Percentiles rank a stretch among this genome's conserved stretches.
Conservation (phyloP, 2,888 invertebrate species). For the Apamea anceps region DNA sequence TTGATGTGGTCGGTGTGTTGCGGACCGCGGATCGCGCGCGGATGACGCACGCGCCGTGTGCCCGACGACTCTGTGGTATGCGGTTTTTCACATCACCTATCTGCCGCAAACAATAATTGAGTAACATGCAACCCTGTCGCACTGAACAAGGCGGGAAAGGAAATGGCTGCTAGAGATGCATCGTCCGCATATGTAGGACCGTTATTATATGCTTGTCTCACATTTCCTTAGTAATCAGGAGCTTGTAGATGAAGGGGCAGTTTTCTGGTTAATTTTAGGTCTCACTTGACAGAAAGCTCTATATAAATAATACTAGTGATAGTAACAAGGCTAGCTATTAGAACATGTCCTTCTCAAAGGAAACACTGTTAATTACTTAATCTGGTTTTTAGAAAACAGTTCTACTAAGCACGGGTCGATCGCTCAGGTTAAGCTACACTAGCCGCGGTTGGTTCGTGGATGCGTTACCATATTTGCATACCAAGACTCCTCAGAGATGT, state of each 20-base stretch:
- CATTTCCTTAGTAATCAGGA: slow-evolving; percentile 62
- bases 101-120: slow-evolving; percentile 73
- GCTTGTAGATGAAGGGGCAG: slow-evolving; percentile 21
- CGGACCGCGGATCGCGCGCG: slow-evolving; percentile 53
- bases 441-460: background rate
- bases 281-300: slow-evolving; percentile 28
- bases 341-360: background rate
- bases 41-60: slow-evolving; percentile 69
- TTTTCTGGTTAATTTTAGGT: slow-evolving; percentile 43
- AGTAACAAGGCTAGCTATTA: background rate
- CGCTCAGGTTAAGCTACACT: background rate
- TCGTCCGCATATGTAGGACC: slow-evolving; percentile 62
- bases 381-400: background rate
- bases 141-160: slow-evolving; percentile 66
- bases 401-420: background rate
- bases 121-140: slow-evolving; percentile 67
- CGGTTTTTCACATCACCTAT: slow-evolving; percentile 81
- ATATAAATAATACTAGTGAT: slow-evolving; percentile 6
- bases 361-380: slow-evolving; percentile 3
- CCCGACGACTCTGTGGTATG: slow-evolving; percentile 75
- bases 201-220: slow-evolving; percentile 70
- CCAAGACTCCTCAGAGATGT: no score
- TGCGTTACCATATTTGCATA: background rate
- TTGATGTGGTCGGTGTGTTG: slow-evolving; percentile 68
- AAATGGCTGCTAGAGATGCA: slow-evolving; percentile 71